phyloP scores from a whole-genome alignment of 1,140 invertebrate genomes.

The Catajapyx aquilonaris region DNA sequence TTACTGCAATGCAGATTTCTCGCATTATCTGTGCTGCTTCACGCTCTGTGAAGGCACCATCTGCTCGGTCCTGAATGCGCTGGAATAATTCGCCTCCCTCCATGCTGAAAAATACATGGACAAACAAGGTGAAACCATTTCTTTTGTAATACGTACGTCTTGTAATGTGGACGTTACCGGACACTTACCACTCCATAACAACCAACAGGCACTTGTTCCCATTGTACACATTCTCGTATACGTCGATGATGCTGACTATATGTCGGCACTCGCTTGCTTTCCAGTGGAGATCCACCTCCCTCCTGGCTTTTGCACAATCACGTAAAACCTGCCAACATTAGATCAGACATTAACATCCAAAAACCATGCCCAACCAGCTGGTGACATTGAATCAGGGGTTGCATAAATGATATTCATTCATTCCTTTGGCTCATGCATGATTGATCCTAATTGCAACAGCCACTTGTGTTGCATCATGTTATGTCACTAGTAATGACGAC shows the following conservation, averaged over 20 bases:
- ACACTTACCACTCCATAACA: slow-evolving; percentile 93
- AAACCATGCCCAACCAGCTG: background rate
- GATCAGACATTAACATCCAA: too few relatives aligned
- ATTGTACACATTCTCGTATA: slow-evolving; percentile 87
- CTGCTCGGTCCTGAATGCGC: slow-evolving; percentile 82
- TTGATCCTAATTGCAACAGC: too few relatives aligned
- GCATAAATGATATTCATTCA: slow-evolving; percentile 1
- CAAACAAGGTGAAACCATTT: slow-evolving; percentile 9
- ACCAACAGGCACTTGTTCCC: slow-evolving; percentile 80
- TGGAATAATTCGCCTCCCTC: slow-evolving; percentile 92
- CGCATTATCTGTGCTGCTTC: slow-evolving; percentile 84
- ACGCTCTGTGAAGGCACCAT: slow-evolving; percentile 86
- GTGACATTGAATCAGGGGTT: background rate
- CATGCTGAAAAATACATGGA: slow-evolving; percentile 53
- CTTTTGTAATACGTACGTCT: too few relatives aligned
- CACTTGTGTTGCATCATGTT: too few relatives aligned
- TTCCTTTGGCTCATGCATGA: background rate
- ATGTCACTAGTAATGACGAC: too few relatives aligned
- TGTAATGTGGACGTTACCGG: too few relatives aligned
- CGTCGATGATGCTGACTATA: slow-evolving; percentile 84
- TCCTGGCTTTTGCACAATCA: slow-evolving; percentile 72
- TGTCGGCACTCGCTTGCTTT: slow-evolving; percentile 70
- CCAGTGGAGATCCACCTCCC: slow-evolving; percentile 93
- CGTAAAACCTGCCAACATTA: slow-evolving; percentile 49
- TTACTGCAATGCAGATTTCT: slow-evolving; percentile 89